Evolutionary conservation across 2,113 vertebrate genomes (phyloP).

Genomic region (Hypomesus transpacificus): DNA sequence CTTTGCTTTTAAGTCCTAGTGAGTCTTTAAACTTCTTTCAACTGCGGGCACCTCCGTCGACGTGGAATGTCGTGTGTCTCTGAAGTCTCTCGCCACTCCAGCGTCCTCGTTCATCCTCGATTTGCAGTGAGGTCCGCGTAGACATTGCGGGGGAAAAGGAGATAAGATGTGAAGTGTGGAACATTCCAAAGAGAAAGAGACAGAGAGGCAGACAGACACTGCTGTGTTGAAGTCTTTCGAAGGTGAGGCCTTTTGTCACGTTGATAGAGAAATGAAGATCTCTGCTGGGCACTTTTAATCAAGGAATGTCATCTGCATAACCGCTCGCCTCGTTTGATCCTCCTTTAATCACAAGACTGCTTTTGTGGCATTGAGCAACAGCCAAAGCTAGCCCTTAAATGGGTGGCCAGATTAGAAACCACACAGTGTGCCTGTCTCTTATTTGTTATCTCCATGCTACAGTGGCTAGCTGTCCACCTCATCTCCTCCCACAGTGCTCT

Average conservation of each 20-base stretch:
- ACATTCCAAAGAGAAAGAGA: background rate
- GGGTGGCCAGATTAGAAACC: too few species aligned
- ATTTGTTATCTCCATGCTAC: too few species aligned
- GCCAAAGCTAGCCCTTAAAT: too few species aligned
- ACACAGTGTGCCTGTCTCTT: too few species aligned
- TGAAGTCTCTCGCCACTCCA: constrained; percentile 30
- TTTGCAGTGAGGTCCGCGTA: constrained; percentile 42
- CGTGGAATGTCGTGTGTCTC: constrained; percentile 26
- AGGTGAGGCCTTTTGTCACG: background rate
- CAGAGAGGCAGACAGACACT: background rate
- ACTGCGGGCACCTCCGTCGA: constrained; percentile 38
- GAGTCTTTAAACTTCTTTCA: constrained; percentile 47
- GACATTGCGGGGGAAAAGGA: constrained; percentile 19
- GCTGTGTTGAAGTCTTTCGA: background rate
- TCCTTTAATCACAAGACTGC: too few species aligned
- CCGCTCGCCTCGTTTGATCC: too few species aligned
- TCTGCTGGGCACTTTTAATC: too few species aligned
- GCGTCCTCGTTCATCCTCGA: constrained; percentile 38
- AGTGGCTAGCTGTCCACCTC: too few species aligned
- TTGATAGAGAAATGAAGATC: too few species aligned
- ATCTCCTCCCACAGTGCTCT: too few species aligned
- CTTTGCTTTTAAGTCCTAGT: constrained; percentile 34
- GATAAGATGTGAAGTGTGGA: background rate
- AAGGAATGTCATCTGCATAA: too few species aligned
- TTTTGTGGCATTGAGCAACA: too few species aligned